phyloP scores from a whole-genome alignment of 2,888 invertebrate species.

The Deilephila porcellus region DNA sequence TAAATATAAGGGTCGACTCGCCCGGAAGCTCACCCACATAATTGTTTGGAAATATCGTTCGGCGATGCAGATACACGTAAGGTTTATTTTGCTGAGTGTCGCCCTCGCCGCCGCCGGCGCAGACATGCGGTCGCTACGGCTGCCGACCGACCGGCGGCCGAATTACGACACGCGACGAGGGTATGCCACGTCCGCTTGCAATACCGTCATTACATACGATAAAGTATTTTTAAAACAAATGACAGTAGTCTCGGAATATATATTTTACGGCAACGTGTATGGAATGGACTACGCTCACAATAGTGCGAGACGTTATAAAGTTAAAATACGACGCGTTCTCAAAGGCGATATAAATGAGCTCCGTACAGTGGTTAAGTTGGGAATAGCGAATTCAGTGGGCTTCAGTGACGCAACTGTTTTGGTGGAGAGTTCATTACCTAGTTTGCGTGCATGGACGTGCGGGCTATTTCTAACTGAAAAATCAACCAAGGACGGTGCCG shows the following conservation, averaged over 20 bases:
- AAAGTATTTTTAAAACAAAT: slow-evolving; percentile 66
- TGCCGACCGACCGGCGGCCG: slow-evolving; percentile 35
- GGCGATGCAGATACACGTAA: slow-evolving; percentile 54
- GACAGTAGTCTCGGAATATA: slow-evolving; percentile 68
- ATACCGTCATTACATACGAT: slow-evolving; percentile 58
- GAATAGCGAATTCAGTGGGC: slow-evolving; percentile 59
- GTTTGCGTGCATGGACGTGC: slow-evolving; percentile 66
- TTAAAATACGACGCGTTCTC: slow-evolving; percentile 72
- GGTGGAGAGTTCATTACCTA: slow-evolving; percentile 58
- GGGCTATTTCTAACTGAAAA: slow-evolving; percentile 73
- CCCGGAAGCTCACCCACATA: slow-evolving; percentile 36
- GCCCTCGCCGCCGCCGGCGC: slow-evolving; percentile 49
- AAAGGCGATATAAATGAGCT: slow-evolving; percentile 76
- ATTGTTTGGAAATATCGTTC: slow-evolving; percentile 43
- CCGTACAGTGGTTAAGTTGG: slow-evolving; percentile 64
- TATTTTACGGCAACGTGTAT: slow-evolving; percentile 75
- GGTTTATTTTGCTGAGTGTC: slow-evolving; percentile 57
- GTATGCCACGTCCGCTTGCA: slow-evolving; percentile 51
- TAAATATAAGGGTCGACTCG: slow-evolving; percentile 42
- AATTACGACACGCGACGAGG: slow-evolving; percentile 40
- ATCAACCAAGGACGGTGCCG: slow-evolving; percentile 43
- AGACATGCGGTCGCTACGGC: slow-evolving; percentile 52
- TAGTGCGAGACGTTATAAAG: slow-evolving; percentile 65
- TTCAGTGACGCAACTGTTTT: slow-evolving; percentile 71
- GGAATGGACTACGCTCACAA: slow-evolving; percentile 57